Conservation (phyloP, 2,113 vertebrate genomes). For the Coracopsis vasa region DNA sequence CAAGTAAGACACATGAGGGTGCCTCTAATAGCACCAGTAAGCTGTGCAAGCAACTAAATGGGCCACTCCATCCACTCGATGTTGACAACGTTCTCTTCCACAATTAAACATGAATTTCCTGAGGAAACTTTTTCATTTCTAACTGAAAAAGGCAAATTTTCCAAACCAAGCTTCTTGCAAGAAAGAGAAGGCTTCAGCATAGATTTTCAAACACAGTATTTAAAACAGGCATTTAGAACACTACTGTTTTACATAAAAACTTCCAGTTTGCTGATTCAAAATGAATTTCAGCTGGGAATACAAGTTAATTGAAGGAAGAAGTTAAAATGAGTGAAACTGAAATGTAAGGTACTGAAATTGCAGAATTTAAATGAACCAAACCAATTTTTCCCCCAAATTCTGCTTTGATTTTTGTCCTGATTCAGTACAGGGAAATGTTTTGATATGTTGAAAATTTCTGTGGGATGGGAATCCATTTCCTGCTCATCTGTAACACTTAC, state of each 20-base stretch:
- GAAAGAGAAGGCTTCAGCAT: background rate
- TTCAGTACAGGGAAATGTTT: constrained; percentile 23
- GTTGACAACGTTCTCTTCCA: background rate
- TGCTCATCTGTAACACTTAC: background rate
- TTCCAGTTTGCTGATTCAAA: background rate
- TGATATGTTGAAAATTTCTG: constrained; percentile 22
- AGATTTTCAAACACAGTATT: background rate
- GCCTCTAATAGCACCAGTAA: background rate
- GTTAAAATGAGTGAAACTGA: background rate
- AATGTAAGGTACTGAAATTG: background rate
- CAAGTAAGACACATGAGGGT: background rate
- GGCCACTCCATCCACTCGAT: background rate
- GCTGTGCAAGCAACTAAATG: background rate
- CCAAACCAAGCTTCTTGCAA: background rate
- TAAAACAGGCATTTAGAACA: background rate
- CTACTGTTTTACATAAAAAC: background rate
- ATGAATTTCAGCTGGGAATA: background rate
- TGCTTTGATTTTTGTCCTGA: constrained; percentile 16
- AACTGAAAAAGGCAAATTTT: background rate
- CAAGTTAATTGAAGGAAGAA: background rate
- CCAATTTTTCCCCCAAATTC: background rate
- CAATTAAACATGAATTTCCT: accelerated
- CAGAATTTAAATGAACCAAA: background rate
- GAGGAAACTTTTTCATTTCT: background rate
- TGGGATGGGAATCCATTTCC: constrained; percentile 42